Evolutionary conservation across 2,113 vertebrate genomes (phyloP).

Genomic region (Corydoras maculifer): DNA sequence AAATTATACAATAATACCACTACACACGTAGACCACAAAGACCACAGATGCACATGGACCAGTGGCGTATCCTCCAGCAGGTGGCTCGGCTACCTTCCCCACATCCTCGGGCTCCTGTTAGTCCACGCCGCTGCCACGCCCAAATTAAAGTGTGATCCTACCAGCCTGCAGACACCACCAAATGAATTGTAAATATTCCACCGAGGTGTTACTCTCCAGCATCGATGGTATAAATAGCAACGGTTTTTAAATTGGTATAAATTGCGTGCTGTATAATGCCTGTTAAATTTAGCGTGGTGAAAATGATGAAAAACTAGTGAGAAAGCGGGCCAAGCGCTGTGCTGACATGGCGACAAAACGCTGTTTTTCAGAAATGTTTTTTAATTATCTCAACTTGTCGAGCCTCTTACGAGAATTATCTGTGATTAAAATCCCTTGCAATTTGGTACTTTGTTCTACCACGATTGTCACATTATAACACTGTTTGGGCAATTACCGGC

Average conservation of each 20-base stretch:
- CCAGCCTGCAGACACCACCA: neutral
- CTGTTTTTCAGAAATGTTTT: slow-evolving; percentile 46
- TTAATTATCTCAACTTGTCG: slow-evolving; percentile 60
- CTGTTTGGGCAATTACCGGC: slow-evolving; percentile 63
- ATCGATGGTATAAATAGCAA: slow-evolving; percentile 19
- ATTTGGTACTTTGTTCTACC: slow-evolving; percentile 61
- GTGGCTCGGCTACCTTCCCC: no score
- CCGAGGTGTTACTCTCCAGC: slow-evolving; percentile 9
- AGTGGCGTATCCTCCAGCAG: no score
- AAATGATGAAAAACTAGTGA: slow-evolving; percentile 8
- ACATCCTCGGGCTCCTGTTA: no score
- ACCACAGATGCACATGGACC: no score
- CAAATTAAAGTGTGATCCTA: no score
- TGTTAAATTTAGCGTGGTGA: slow-evolving; percentile 40
- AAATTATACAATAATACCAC: no score
- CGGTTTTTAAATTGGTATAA: no score
- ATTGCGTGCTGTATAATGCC: slow-evolving; percentile 26
- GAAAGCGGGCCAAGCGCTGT: slow-evolving; percentile 22
- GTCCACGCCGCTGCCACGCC: no score
- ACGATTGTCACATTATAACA: slow-evolving; percentile 68
- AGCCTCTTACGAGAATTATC: slow-evolving; percentile 48
- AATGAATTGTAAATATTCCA: neutral
- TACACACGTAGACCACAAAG: no score
- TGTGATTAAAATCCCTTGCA: slow-evolving; percentile 59
- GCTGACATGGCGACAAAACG: slow-evolving; percentile 43